Conservation (phyloP, 2,888 invertebrate species). For the Mechanitis mazaeus region DNA sequence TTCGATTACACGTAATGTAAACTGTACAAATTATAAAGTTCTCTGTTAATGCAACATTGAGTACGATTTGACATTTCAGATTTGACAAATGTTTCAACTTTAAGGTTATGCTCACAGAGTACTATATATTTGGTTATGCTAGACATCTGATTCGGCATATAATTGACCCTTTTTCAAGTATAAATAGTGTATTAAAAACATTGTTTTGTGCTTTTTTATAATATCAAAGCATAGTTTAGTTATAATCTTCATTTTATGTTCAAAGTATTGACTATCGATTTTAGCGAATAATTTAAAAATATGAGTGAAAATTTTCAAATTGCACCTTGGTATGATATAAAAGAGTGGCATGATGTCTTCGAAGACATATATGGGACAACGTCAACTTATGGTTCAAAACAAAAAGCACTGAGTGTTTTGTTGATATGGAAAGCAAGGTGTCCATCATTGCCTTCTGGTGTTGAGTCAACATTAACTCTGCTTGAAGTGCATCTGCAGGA, state of each 20-base stretch:
- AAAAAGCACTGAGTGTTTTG: constrained; percentile 65
- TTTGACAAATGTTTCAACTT: background rate
- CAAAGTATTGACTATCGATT: no score
- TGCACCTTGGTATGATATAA: constrained; percentile 64
- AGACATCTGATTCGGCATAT: no score
- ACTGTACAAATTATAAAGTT: no score
- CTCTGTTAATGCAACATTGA: background rate
- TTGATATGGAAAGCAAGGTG: constrained; percentile 77
- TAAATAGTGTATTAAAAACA: no score
- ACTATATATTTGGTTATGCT: background rate
- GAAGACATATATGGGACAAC: constrained; percentile 57
- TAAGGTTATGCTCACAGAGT: background rate
- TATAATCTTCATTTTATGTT: no score
- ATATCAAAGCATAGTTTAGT: no score
- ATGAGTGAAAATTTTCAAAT: constrained; percentile 54
- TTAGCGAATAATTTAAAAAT: constrained; percentile 11
- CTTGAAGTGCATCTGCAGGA: constrained; percentile 71
- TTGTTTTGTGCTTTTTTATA: no score
- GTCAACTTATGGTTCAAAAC: constrained; percentile 41
- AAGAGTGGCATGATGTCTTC: constrained; percentile 75
- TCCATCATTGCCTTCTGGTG: constrained; percentile 75
- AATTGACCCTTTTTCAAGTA: no score
- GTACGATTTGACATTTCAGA: background rate
- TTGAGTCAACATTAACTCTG: constrained; percentile 77
- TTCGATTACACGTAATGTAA: no score